Percentiles rank a stretch among this genome's conserved stretches.
Evolutionary conservation across 2,888 invertebrate species (phyloP).

Genomic region (Gastracanthus pulcherrimus): DNA sequence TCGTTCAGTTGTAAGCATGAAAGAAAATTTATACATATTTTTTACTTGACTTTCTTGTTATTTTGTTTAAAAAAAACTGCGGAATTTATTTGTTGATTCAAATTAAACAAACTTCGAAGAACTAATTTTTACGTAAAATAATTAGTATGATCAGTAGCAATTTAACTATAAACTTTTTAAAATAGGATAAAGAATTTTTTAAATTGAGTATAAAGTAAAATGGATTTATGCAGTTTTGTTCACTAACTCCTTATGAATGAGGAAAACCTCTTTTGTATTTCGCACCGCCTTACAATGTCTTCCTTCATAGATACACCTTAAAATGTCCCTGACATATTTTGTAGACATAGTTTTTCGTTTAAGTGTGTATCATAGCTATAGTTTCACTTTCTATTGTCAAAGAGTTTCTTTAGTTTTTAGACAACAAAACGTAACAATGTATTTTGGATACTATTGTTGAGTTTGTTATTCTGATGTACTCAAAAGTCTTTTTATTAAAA

Average conservation of each 20-base stretch:
- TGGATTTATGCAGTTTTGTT: background rate
- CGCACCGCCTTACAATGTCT: background rate
- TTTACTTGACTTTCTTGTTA: no score
- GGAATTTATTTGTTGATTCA: no score
- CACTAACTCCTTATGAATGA: conserved; percentile 7
- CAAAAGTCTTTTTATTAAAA: no score
- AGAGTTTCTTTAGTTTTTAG: background rate
- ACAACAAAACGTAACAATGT: background rate
- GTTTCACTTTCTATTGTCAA: background rate
- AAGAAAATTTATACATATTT: no score
- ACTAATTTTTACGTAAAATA: no score
- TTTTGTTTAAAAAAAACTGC: no score
- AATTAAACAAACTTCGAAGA: no score
- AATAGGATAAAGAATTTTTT: background rate
- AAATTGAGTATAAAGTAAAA: background rate
- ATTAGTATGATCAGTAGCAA: no score
- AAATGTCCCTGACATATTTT: conserved; percentile 24
- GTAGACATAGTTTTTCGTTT: background rate
- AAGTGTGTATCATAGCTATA: background rate
- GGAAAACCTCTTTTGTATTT: background rate
- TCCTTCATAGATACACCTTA: background rate
- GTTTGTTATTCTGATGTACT: no score
- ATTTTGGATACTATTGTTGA: no score
- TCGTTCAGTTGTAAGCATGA: no score
- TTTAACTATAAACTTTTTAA: no score